Evolutionary conservation across 2,113 vertebrate species (phyloP).

Genomic region (Patagioenas fasciata): DNA sequence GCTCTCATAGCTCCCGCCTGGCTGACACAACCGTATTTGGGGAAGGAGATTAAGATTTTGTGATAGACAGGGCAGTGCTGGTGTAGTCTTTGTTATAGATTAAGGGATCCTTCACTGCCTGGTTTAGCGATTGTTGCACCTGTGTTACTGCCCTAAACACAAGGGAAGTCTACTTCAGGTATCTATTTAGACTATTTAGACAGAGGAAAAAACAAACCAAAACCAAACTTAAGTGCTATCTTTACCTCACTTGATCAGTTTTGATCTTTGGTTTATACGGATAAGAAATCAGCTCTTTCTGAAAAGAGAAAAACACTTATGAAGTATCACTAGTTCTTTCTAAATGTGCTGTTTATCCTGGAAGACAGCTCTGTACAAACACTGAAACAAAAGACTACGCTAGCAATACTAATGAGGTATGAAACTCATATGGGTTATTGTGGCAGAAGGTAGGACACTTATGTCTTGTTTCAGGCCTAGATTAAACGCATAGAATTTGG

Average conservation of each 20-base stretch:
- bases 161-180: background rate
- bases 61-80: background rate
- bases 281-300: conserved; percentile 76
- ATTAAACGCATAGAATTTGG: background rate
- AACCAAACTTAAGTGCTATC: background rate
- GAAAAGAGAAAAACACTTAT: background rate
- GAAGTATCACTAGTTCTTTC: background rate
- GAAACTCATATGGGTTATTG: background rate
- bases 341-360: background rate
- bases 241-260: background rate
- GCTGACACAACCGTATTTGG: background rate
- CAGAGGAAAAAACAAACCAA: background rate
- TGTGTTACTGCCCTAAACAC: background rate
- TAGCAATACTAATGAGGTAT: background rate
- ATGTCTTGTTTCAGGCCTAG: background rate
- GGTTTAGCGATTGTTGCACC: background rate
- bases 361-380: background rate
- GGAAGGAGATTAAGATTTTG: background rate
- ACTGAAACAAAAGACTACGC: background rate
- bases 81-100: background rate
- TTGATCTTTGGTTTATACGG: conserved; percentile 55
- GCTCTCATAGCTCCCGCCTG: background rate
- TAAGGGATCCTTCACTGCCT: background rate
- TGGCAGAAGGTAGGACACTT: background rate
- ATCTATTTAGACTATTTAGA: background rate